Evolutionary conservation across 2,888 invertebrate species (phyloP).

Genomic region (Baccha elongata): DNA sequence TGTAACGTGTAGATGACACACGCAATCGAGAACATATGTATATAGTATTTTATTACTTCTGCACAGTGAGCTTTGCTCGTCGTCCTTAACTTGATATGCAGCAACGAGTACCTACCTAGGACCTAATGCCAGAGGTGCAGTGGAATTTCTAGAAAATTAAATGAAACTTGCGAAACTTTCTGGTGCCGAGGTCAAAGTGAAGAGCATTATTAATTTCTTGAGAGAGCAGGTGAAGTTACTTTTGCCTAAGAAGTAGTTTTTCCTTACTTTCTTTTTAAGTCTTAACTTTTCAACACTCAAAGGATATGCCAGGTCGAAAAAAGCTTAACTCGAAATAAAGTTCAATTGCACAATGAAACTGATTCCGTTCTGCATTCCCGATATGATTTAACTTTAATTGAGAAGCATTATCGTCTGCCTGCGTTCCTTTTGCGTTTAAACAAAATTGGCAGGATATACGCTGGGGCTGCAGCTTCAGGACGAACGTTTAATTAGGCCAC

Average conservation of each 20-base stretch:
- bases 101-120: background rate
- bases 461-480: background rate
- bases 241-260: slow-evolving; percentile 9
- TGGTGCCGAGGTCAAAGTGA: slow-evolving; percentile 46
- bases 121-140: slow-evolving; percentile 11
- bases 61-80: background rate
- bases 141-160: slow-evolving; percentile 33
- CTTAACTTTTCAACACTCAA: slow-evolving; percentile 1
- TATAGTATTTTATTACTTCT: background rate
- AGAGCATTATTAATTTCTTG: slow-evolving; percentile 44
- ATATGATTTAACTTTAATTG: slow-evolving; percentile 37
- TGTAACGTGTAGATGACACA: slow-evolving; percentile 11
- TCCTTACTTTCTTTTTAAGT: slow-evolving; percentile 2
- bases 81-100: slow-evolving; percentile 8
- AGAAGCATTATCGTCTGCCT: background rate
- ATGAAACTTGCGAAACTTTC: slow-evolving; percentile 51
- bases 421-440: background rate
- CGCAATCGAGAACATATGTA: background rate
- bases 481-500: slow-evolving; percentile 69
- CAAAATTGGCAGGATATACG: slow-evolving; percentile 18
- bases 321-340: slow-evolving; percentile 33
- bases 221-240: background rate
- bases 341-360: slow-evolving; percentile 47
- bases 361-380: slow-evolving; percentile 14
- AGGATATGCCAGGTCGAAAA: slow-evolving; percentile 10